Percentiles rank a stretch among this genome's conserved stretches.
Evolutionary conservation across 2,797 vertebrate genomes (phyloP).

Genomic region (Ispidina lecontei): DNA sequence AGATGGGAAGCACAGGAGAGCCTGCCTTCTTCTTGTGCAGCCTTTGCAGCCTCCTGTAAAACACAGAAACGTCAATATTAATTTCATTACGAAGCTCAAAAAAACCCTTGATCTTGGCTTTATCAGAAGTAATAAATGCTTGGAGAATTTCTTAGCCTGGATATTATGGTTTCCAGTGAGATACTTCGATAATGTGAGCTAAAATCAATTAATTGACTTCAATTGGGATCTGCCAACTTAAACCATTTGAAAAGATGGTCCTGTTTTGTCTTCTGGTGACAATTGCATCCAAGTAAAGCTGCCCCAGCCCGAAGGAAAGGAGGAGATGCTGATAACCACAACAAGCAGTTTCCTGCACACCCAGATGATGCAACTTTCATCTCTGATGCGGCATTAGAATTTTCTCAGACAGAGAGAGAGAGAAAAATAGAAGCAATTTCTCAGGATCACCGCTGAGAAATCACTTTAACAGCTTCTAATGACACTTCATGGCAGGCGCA

Average conservation of each 20-base stretch:
- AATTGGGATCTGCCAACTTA: neutral
- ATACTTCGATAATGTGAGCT: neutral
- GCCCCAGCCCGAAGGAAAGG: slow-evolving; percentile 25
- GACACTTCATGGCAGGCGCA: neutral
- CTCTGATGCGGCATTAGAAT: neutral
- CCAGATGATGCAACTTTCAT: neutral
- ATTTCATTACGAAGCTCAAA: neutral
- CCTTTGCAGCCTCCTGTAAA: neutral
- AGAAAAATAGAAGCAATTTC: slow-evolving; percentile 28
- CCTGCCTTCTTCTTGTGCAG: neutral
- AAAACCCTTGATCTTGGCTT: neutral
- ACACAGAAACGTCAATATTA: neutral
- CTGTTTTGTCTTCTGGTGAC: slow-evolving; percentile 36
- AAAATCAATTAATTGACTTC: slow-evolving; percentile 8
- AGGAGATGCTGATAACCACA: slow-evolving; percentile 13
- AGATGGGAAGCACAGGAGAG: neutral
- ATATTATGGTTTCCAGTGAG: neutral
- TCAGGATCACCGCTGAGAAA: slow-evolving; percentile 50
- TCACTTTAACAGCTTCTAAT: slow-evolving; percentile 20
- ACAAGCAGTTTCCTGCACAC: neutral
- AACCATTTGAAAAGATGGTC: neutral
- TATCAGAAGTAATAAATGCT: neutral
- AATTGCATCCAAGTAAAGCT: slow-evolving; percentile 61
- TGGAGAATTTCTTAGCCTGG: neutral
- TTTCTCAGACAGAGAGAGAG: neutral